These are phyloP conservation scores for Prorops nasuta DNA, from an alignment of 1,140 invertebrate species.

Conservation along the genomic window DNA sequence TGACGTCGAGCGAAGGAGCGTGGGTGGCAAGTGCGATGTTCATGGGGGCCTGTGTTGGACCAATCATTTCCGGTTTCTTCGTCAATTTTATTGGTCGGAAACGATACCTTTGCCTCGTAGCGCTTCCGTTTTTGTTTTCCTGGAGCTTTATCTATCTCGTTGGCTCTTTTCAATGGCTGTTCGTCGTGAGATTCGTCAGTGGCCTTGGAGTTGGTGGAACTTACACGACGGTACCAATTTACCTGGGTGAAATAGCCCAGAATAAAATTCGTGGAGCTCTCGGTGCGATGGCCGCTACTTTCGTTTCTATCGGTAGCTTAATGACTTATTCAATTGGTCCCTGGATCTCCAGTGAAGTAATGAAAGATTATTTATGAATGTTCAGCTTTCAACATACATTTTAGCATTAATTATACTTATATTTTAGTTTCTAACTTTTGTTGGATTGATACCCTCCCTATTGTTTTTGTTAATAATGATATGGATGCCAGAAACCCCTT, in stretches of 20 bases:
- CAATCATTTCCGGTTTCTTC: constrained; percentile 25
- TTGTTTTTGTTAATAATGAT: constrained; percentile 62
- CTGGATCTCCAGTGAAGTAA: neutral
- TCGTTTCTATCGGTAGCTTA: constrained; percentile 55
- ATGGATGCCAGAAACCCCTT: constrained; percentile 72
- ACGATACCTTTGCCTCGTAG: constrained; percentile 59
- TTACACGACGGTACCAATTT: constrained; percentile 62
- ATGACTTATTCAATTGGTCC: constrained; percentile 53
- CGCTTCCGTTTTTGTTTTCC: constrained; percentile 60
- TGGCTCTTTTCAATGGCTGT: constrained; percentile 48
- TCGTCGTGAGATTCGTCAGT: constrained; percentile 54
- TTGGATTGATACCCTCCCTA: constrained; percentile 55
- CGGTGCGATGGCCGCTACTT: constrained; percentile 61
- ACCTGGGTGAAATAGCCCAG: constrained; percentile 63
- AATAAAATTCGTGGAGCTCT: constrained; percentile 64
- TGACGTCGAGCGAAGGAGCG: neutral
- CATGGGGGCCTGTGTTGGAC: constrained; percentile 38
- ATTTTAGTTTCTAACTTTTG: constrained; percentile 46
- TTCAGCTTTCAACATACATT: neutral
- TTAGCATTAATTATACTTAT: neutral
- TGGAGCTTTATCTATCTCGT: constrained; percentile 62
- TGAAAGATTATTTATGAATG: neutral
- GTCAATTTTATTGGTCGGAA: constrained; percentile 63
- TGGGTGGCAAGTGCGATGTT: neutral
- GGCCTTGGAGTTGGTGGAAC: constrained; percentile 66